Evolutionary conservation across 2,888 invertebrate species (phyloP).

Genomic region (Hypena proboscidalis): DNA sequence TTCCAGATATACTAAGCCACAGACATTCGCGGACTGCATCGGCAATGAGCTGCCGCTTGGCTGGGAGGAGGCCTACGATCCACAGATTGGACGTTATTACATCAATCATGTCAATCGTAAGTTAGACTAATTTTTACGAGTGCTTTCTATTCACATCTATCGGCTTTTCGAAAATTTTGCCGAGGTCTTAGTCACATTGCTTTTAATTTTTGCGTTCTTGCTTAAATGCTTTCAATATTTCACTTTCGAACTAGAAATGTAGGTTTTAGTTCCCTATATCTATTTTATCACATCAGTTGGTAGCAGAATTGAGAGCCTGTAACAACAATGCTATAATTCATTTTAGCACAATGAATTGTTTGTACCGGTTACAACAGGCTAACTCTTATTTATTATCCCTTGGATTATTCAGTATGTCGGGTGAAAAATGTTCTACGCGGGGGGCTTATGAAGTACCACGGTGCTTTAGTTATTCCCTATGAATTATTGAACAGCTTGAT

Average conservation of each 20-base stretch:
- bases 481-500: constrained; percentile 78
- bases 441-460: constrained; percentile 64
- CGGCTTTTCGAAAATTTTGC: constrained; percentile 19
- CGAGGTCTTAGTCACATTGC: no score
- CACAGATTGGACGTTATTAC: constrained; percentile 97
- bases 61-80: constrained; percentile 98
- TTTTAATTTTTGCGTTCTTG: no score
- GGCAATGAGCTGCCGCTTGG: constrained; percentile 98
- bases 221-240: no score
- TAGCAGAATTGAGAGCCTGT: constrained; percentile 43
- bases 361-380: constrained; percentile 47
- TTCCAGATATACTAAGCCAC: constrained; percentile 98
- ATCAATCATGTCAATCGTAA: constrained; percentile 98
- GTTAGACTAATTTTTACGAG: constrained; percentile 67
- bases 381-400: constrained; percentile 61
- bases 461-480: constrained; percentile 70
- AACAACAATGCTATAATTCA: constrained; percentile 54
- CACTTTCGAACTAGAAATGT: neutral
- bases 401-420: constrained; percentile 58
- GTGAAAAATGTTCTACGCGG: constrained; percentile 79
- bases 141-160: no score
- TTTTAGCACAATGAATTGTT: constrained; percentile 61
- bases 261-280: neutral
- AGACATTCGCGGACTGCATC: constrained; percentile 98
- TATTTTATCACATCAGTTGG: constrained; percentile 22